A percentile compares a stretch with the other conserved stretches of the same genome.
Conservation (phyloP, 2,113 vertebrate species). For the Herpetotheres cachinnans region DNA sequence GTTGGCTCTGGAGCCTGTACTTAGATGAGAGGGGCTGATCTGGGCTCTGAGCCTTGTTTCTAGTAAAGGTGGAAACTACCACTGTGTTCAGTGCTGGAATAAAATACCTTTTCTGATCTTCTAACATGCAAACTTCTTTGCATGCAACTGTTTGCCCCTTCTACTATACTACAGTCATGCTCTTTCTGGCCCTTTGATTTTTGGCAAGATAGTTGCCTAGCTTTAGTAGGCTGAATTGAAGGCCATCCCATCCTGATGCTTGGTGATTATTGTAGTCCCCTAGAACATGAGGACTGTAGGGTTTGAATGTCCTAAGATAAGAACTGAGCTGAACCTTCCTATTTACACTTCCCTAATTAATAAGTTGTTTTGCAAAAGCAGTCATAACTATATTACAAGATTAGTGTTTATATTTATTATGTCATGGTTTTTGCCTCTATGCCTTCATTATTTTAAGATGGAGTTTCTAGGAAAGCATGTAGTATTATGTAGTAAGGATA, state of each 20-base stretch:
- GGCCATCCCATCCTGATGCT: neutral
- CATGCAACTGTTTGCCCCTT: neutral
- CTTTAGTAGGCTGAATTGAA: neutral
- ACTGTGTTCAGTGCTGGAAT: neutral
- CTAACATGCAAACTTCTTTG: neutral
- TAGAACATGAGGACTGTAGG: neutral
- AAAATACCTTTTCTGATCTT: neutral
- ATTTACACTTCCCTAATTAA: neutral
- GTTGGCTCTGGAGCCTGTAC: neutral
- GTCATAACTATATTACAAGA: neutral
- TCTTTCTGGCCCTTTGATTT: neutral
- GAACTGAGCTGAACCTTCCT: neutral
- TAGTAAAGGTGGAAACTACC: neutral
- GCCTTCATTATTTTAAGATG: neutral
- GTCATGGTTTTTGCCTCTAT: neutral
- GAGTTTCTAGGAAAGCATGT: neutral
- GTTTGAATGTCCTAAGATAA: neutral
- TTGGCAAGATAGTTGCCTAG: neutral
- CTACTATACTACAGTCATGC: accelerated
- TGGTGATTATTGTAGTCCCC: neutral
- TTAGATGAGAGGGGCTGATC: accelerated
- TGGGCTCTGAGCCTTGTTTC: neutral
- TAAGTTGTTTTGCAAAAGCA: neutral
- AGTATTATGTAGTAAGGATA: neutral
- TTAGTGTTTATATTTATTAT: neutral